phyloP scores from a whole-genome alignment of 2,113 vertebrate species.

The Turnix velox region DNA sequence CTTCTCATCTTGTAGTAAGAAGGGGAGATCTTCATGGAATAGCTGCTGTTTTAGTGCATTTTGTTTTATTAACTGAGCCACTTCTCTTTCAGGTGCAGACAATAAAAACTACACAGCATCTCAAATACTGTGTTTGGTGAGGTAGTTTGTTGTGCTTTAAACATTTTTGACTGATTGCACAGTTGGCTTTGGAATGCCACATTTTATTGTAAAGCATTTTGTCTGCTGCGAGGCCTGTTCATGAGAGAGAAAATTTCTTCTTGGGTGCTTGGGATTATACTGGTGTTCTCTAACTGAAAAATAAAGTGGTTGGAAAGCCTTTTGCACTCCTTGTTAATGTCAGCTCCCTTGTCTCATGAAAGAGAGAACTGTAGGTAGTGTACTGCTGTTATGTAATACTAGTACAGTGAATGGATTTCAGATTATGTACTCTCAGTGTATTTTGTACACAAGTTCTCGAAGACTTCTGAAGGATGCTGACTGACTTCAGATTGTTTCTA shows the following conservation, averaged over 20 bases:
- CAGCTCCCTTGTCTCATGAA: not conserved
- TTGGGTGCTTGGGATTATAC: not conserved
- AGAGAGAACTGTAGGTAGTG: rapidly evolving
- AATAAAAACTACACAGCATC: not conserved
- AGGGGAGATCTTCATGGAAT: not conserved
- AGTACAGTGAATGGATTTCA: not conserved
- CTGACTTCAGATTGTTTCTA: not conserved
- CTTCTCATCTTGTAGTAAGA: not conserved
- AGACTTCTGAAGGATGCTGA: not conserved
- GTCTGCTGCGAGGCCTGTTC: not conserved
- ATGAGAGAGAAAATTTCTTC: not conserved
- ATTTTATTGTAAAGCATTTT: not conserved
- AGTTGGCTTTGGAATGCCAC: not conserved
- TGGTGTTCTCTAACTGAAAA: not conserved
- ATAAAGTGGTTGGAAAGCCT: not conserved
- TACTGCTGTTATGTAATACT: not conserved
- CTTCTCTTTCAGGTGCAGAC: not conserved
- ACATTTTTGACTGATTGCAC: not conserved
- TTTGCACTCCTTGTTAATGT: not conserved
- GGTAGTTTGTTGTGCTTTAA: not conserved
- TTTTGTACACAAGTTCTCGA: not conserved
- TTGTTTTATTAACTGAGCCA: not conserved
- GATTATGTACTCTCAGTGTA: not conserved
- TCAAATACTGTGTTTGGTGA: not conserved
- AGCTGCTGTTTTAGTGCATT: not conserved